These are phyloP conservation scores for Eudyptes chrysolophus DNA, from an alignment of 2,113 vertebrate genomes.

Conservation along the genomic window DNA sequence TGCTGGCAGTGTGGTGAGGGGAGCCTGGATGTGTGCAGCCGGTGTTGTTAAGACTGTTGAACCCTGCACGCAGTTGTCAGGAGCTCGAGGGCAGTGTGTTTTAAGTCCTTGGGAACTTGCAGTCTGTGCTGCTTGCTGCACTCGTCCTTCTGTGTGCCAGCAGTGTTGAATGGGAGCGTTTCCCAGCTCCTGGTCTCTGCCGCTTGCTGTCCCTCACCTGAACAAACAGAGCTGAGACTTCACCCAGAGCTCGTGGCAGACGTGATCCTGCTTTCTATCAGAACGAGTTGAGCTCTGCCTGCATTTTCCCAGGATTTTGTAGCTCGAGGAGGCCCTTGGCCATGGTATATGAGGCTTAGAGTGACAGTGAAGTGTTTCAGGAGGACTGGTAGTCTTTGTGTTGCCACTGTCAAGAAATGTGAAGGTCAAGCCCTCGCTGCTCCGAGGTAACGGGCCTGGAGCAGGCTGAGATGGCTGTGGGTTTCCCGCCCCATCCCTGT, in stretches of 20 bases:
- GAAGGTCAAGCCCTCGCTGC: background rate
- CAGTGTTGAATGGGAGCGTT: background rate
- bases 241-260: background rate
- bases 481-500: accelerated
- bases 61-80: background rate
- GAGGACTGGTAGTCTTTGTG: background rate
- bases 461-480: background rate
- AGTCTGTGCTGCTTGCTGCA: background rate
- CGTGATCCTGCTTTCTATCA: accelerated
- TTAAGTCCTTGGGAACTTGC: background rate
- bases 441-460: background rate
- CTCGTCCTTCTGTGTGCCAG: accelerated
- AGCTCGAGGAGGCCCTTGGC: background rate
- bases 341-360: background rate
- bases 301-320: background rate
- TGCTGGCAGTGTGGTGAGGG: background rate
- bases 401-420: background rate
- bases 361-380: background rate
- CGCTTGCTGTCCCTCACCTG: background rate
- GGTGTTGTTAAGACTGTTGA: background rate
- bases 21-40: background rate
- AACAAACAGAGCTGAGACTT: background rate
- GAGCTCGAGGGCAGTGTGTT: background rate
- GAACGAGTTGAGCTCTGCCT: background rate
- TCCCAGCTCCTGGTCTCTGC: background rate